Evolutionary conservation across 2,797 vertebrate genomes (phyloP).

Genomic region (Falco concolor): DNA sequence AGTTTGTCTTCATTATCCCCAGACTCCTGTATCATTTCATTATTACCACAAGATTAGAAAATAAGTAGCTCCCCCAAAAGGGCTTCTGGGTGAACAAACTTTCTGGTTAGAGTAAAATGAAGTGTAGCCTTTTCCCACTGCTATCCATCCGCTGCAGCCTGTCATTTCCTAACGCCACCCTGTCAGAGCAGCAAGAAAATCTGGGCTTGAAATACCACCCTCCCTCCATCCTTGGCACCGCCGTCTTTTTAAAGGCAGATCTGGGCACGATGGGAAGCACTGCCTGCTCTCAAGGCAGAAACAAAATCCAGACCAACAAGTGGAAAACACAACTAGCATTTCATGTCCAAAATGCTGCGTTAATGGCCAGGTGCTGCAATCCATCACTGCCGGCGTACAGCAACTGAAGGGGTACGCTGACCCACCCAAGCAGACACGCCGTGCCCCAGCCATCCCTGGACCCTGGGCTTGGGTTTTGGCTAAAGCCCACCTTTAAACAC

Average conservation of each 20-base stretch:
- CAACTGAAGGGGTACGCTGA: background rate
- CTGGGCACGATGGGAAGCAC: rapidly evolving
- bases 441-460: background rate
- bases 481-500: background rate
- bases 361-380: background rate
- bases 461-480: background rate
- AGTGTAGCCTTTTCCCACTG: background rate
- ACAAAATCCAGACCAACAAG: background rate
- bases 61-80: conserved; percentile 65
- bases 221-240: background rate
- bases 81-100: conserved; percentile 45
- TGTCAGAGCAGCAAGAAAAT: background rate
- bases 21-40: background rate
- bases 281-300: background rate
- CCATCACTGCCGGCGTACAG: background rate
- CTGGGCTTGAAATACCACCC: background rate
- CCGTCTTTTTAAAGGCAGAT: rapidly evolving
- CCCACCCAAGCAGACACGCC: background rate
- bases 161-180: rapidly evolving
- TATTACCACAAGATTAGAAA: conserved; percentile 39
- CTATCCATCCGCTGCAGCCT: background rate
- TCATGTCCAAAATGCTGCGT: rapidly evolving
- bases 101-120: background rate
- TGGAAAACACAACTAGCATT: background rate
- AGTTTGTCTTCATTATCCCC: conserved; percentile 26